Base-by-base conservation (phyloP, 2,888 invertebrate genomes). In the Odontocolon sp. region DNA sequence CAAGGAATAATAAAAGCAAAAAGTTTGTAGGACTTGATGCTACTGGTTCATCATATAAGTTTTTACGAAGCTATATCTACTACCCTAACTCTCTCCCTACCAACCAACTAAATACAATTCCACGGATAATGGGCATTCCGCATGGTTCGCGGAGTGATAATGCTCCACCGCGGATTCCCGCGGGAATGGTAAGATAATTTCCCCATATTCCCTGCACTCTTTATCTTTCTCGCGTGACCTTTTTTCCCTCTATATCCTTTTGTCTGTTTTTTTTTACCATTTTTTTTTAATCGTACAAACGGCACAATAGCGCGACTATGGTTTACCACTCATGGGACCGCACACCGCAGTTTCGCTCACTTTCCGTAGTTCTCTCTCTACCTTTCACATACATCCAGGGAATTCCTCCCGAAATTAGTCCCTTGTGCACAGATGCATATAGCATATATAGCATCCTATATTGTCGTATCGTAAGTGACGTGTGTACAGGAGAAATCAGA, bases 331-430 rank as follows among this genome's bases (percentile, higher is more conserved):
- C 40, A 18, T 26, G 63, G 26, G 63, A 26, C 26, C 42, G 18
- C 11, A 54, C 36, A 23, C 14, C 11, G 42, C 14, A 66, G 26
- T 70, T n/a, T n/a, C n/a, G n/a, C n/a, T n/a, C 59, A 18, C 68
- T 59, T 42, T 61, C 54, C 28, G 52, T n/a, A n/a, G n/a, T n/a
- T 59, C 59, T 54, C 42, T 64, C 36, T 72, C 28, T 45, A 33
- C 26, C 33, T 38, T 33, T 59, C 36, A n/a, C 5, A 33, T 47
- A 16, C 33, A 21, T 18, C 59, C 16, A 18, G 69, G 40, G 61
- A 50, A 67, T 77, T 56, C 45, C 52, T 31, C 61, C 66, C 26
- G 14, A 66, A 76, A 79, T 72, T 69, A 61, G 54, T 76, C 50
- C 63, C 54, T 36, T 28, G 50, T 9, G 21, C 26, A 16, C 9